These are phyloP conservation scores for Formica exsecta DNA, from an alignment of 1,140 invertebrate species.

Conservation along the genomic window DNA sequence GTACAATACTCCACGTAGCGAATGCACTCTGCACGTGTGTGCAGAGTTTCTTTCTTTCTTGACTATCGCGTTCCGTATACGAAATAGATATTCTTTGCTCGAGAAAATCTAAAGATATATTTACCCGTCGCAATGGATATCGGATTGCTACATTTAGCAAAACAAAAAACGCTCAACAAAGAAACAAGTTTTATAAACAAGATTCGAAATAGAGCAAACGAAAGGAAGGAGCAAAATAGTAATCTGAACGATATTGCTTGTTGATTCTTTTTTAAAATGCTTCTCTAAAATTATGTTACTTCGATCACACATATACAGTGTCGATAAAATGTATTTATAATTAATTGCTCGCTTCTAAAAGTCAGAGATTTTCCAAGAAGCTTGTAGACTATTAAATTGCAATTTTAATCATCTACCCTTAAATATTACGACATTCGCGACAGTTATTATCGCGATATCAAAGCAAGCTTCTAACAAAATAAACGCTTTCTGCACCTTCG, in stretches of 20 bases:
- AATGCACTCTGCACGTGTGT: not conserved
- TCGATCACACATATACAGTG: too few relatives aligned
- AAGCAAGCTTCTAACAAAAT: slow-evolving; percentile 11
- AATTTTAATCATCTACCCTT: slow-evolving; percentile 10
- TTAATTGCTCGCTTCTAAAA: not conserved
- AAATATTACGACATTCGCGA: not conserved
- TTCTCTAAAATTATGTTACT: not conserved
- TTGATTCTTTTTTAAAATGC: not conserved
- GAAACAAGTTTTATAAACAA: not conserved
- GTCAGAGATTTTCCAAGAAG: not conserved
- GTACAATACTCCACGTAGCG: slow-evolving; percentile 17
- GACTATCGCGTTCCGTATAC: not conserved
- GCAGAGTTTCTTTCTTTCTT: not conserved
- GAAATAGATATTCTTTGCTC: not conserved
- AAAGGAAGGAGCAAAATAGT: not conserved
- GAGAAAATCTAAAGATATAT: not conserved
- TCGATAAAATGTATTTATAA: not conserved
- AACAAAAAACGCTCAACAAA: not conserved
- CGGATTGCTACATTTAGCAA: not conserved
- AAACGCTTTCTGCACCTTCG: slow-evolving; percentile 5
- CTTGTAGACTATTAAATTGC: not conserved
- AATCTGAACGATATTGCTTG: not conserved
- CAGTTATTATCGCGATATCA: not conserved
- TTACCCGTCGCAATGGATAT: not conserved
- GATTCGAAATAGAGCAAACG: not conserved